Conservation (phyloP, 2,113 vertebrate genomes). For the Pterocles burchelli region DNA sequence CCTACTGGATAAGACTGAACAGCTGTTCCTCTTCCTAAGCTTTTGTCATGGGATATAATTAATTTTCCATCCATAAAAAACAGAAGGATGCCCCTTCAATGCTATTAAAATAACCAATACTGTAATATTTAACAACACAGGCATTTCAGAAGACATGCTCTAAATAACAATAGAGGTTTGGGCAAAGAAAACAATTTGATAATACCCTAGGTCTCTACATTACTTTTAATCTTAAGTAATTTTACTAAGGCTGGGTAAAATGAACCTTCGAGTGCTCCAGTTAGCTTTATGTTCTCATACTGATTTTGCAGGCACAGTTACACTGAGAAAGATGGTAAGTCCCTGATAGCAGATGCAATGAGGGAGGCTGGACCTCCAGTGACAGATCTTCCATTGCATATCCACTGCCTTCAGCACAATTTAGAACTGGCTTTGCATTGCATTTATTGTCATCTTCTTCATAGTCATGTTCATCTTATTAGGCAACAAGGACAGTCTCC, state of each 20-base stretch:
- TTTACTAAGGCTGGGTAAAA: not conserved
- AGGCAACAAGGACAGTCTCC: not conserved
- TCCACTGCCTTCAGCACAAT: not conserved
- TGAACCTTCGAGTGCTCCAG: not conserved
- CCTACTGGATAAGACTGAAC: slow-evolving; percentile 43
- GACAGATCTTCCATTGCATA: not conserved
- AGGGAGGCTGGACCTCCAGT: not conserved
- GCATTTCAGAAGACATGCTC: not conserved
- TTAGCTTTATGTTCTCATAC: not conserved
- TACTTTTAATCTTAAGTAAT: not conserved
- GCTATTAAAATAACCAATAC: slow-evolving; percentile 18
- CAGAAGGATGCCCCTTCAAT: slow-evolving; percentile 11
- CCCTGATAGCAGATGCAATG: not conserved
- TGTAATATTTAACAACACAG: not conserved
- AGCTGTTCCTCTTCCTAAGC: slow-evolving; percentile 52
- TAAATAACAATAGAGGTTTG: not conserved
- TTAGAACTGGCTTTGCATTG: not conserved
- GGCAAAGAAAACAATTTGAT: not conserved
- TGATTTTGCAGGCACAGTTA: not conserved
- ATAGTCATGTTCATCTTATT: not conserved
- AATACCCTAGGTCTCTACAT: not conserved
- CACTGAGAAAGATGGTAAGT: not conserved
- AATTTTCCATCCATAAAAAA: slow-evolving; percentile 41
- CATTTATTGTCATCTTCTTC: not conserved
- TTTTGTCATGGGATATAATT: slow-evolving; percentile 53